Base-by-base conservation (phyloP, 2,797 vertebrate genomes). In the Siniperca undulata region DNA sequence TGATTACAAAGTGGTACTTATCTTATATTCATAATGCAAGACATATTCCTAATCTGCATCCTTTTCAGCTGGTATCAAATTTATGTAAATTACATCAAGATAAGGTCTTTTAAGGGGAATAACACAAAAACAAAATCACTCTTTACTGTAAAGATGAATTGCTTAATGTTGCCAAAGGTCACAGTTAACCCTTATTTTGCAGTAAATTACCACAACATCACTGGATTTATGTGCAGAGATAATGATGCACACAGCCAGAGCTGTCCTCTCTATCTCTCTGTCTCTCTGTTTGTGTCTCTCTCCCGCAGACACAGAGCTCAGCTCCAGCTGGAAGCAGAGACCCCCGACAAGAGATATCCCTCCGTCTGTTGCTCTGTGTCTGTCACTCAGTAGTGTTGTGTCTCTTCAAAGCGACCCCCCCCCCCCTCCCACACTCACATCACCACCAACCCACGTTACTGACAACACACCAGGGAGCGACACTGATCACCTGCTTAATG, bases 341-440 rank as follows among this genome's bases (percentile, higher is more conserved):
- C 74, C 87, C 81, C 70, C 11, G 17, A 81, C 77, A 48, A 74
- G 75, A 86, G 76, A 84, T 27, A 69, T 75, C 72, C 79, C 80
- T 85, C 82, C 5, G 56, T 86, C 80, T 86, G 85, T 52, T 70
- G 78, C 74, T 84, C 50, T 34, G n/a, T 78, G 80, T 85, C 85
- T 91, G 82, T 91, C 84, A 84, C 84, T 88, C 83, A 79, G 71
- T 8, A 8, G 62, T 85, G 88, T 82, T 84, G 86, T 84, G 83
- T 90, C 70, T 83, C 82, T 83, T 89, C 87, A 92, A 85, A 92
- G 81, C 44, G 10, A 27, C 38, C 62, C 27, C 50, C 62, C 20
- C 27, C 48, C 64, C 17, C 74, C n/a, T n/a, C n/a, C 17, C 27
- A 27, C 27, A 27, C 27, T 30, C 55, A 48, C 77, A 75, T 61